Evolutionary conservation across 2,113 vertebrate genomes (phyloP), one percentile per base, ranked within the genome.

Genomic region (Cnemophilus loriae): DNA sequence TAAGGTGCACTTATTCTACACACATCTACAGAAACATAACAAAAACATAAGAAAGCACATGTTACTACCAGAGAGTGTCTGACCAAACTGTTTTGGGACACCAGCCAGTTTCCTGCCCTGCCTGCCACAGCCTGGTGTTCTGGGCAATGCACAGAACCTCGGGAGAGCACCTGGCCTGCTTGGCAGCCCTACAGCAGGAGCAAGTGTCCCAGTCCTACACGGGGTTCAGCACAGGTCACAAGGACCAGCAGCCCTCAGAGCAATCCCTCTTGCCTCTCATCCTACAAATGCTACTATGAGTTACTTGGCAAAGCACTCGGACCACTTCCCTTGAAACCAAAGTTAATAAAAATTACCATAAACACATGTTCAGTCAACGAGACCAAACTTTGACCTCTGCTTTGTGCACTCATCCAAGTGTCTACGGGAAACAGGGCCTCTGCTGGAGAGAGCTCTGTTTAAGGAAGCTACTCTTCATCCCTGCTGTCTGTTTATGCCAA

Each of bases 401-500:
- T 91, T 86, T 89, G 83, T 80, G 71, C 64, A 52, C 64, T 87
- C 68, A 74, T 67, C 41, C 85, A 87, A 52, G 47, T 50, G 59
- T 32, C 93, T 89, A 71, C 53, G 68, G 79, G 68, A 84, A 93
- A 83, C 11, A 10, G 75, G 52, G 94, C 83, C 75, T 82, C 86
- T 90, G 5, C 20, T 59, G 64, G 59, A 83, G 39, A 83, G 21
- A 44, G 82, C 57, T 89, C 82, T 20, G 46, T 84, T 95, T 94
- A 87, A 81, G 61, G 81, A 95, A 86, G 84, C 44, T 37, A 18
- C 37, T 75, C 41, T 81, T 61, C 4, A 2, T 44, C 81, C 68
- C 80, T 68, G 68, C 52, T 59, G 84, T 30, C 67, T 85, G 75
- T 86, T 92, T 52, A 90, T 93, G 79, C 95, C 92, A 90, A 97